These are phyloP conservation scores for Tachyglossus aculeatus DNA, from an alignment of 2,797 vertebrate genomes.

Conservation along the genomic window DNA sequence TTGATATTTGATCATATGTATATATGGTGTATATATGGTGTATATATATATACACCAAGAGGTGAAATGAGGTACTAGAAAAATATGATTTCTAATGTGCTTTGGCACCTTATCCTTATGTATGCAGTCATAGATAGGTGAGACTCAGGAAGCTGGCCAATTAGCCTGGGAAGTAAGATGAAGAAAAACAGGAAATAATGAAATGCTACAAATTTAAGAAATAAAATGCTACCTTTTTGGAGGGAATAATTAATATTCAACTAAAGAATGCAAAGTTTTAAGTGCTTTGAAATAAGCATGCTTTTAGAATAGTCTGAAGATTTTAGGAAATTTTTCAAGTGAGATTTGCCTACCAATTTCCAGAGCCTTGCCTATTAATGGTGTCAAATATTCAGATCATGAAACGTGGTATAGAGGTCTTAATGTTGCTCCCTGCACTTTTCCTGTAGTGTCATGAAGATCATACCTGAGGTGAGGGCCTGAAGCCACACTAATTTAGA, in stretches of 20 bases:
- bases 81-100: conserved; percentile 14
- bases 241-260: not conserved
- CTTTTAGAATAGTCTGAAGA: not conserved
- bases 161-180: not conserved
- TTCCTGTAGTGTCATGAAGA: too few species aligned
- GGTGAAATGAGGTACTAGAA: conserved; percentile 23
- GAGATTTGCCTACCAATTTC: too few species aligned
- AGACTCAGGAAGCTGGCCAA: conserved; percentile 28
- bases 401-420: too few species aligned
- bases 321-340: too few species aligned
- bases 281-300: not conserved
- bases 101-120: conserved; percentile 25
- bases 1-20: too few species aligned
- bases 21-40: too few species aligned
- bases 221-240: conserved; percentile 10
- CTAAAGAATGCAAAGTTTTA: too few species aligned
- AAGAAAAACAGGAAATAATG: conserved; percentile 29
- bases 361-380: too few species aligned
- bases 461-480: too few species aligned
- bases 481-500: too few species aligned
- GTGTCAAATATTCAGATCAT: too few species aligned
- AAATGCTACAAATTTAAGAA: conserved; percentile 1
- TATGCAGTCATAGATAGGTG: not conserved
- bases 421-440: too few species aligned
- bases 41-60: conserved; percentile 36